Conservation (phyloP, 2,888 invertebrate species). For the Drosophila pseudotakahashii region DNA sequence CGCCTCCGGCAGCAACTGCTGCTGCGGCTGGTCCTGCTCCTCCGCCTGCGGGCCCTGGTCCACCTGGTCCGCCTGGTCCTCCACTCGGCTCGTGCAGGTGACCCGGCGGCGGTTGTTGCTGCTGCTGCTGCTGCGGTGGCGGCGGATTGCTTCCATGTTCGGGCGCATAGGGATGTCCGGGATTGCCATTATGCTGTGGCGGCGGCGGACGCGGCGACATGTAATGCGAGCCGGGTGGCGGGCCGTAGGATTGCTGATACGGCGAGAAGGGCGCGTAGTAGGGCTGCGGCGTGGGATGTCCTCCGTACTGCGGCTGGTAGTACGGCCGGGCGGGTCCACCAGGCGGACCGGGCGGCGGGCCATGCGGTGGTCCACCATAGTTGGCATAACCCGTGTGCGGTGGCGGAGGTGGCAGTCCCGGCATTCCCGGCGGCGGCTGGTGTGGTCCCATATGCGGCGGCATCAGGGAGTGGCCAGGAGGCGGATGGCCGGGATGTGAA, state of each 20-base stretch:
- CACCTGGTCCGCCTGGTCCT: conserved; percentile 15
- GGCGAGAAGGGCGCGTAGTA: conserved; percentile 83
- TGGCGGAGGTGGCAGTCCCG: conserved; percentile 75
- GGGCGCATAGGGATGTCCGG: conserved; percentile 51
- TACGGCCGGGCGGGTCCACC: conserved; percentile 83
- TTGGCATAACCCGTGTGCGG: conserved; percentile 82
- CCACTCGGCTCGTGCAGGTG: conserved; percentile 69
- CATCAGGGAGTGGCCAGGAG: conserved; percentile 81
- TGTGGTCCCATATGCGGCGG: conserved; percentile 81
- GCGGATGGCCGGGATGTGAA: conserved; percentile 71
- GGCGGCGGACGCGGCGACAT: conserved; percentile 81
- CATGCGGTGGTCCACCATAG: conserved; percentile 79
- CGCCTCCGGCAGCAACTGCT: conserved; percentile 11
- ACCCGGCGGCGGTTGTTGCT: conserved; percentile 50
- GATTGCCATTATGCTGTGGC: conserved; percentile 70
- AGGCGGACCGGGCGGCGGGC: conserved; percentile 49
- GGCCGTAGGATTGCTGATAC: conserved; percentile 83
- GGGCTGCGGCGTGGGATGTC: conserved; percentile 82
- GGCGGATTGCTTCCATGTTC: conserved; percentile 52
- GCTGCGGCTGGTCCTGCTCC: conserved; percentile 42
- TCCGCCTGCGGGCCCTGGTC: not conserved
- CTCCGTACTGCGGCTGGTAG: conserved; percentile 84
- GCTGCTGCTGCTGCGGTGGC: conserved; percentile 56
- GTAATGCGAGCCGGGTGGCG: conserved; percentile 81
- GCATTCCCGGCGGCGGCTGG: conserved; percentile 81